These are phyloP conservation scores for Astreopora myriophthalma DNA, from an alignment of 64 coral and sea anemone genomes.

Conservation along the genomic window DNA sequence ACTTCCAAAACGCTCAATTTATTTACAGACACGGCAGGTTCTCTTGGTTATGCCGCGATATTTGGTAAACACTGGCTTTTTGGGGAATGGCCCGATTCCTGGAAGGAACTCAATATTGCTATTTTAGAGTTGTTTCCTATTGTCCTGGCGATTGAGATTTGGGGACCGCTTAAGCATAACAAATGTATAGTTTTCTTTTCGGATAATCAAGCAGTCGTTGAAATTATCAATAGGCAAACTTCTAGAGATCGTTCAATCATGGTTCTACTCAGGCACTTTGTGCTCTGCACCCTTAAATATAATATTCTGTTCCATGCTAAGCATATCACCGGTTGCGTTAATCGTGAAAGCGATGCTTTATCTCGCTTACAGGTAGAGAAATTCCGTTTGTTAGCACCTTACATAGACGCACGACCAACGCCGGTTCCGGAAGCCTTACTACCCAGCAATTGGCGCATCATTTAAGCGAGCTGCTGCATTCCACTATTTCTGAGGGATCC, in stretches of 20 bases:
- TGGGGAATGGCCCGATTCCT: not conserved
- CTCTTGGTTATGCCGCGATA: not conserved
- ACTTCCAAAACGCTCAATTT: too few relatives aligned
- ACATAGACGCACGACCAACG: not conserved
- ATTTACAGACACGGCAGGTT: not conserved
- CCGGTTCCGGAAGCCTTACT: not conserved
- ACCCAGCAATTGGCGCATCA: not conserved
- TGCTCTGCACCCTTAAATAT: not conserved
- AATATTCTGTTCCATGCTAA: constrained; percentile 36
- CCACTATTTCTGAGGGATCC: not conserved
- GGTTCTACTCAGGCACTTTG: not conserved
- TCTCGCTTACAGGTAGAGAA: not conserved
- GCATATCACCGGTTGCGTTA: not conserved
- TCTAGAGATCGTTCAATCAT: constrained; percentile 5
- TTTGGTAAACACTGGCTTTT: too few relatives aligned
- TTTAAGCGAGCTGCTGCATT: not conserved
- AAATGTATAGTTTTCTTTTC: too few relatives aligned
- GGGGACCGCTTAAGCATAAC: not conserved
- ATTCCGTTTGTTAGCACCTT: not conserved
- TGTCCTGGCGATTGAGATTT: not conserved
- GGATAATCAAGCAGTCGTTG: not conserved
- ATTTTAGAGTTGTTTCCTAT: too few relatives aligned
- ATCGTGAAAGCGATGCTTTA: not conserved
- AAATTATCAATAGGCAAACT: constrained; percentile 27
- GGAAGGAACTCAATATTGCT: not conserved